Percentiles rank a stretch among this genome's conserved stretches.
These are phyloP conservation scores for Caenorhabditis tropicalis DNA, from an alignment of 1,140 invertebrate genomes.

Conservation along the genomic window DNA sequence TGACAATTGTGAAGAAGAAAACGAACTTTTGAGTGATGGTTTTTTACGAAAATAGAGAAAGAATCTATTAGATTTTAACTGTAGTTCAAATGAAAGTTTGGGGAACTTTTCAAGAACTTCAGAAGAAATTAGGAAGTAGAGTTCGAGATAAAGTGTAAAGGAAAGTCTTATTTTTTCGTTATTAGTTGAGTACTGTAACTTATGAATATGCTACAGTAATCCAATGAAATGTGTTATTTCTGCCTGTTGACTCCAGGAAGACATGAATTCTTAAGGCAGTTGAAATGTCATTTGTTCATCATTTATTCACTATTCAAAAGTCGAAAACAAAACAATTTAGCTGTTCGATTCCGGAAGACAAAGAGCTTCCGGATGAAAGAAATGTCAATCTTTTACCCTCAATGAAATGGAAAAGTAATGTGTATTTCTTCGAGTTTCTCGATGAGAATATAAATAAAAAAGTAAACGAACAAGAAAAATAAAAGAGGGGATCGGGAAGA, in stretches of 20 bases:
- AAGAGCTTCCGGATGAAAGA: background rate
- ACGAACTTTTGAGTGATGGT: slow-evolving; percentile 23
- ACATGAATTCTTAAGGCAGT: no score
- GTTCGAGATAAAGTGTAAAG: no score
- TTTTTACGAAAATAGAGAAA: background rate
- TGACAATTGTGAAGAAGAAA: background rate
- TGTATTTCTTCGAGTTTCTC: background rate
- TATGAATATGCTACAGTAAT: no score
- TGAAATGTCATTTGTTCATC: background rate
- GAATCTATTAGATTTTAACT: background rate
- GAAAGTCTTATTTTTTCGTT: no score
- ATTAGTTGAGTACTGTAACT: no score
- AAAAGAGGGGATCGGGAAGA: background rate
- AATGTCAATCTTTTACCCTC: background rate
- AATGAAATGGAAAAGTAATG: background rate
- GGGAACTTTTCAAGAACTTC: background rate
- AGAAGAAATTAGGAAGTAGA: no score
- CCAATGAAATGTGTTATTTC: no score
- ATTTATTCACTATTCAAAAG: background rate
- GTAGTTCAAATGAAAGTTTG: background rate
- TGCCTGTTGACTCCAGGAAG: no score
- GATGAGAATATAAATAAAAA: background rate
- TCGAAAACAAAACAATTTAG: slow-evolving; percentile 2
- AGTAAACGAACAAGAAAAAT: background rate
- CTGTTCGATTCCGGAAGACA: background rate